Evolutionary conservation across 1,140 invertebrate species (phyloP).

Genomic region (Neoseiulus cucumeris): DNA sequence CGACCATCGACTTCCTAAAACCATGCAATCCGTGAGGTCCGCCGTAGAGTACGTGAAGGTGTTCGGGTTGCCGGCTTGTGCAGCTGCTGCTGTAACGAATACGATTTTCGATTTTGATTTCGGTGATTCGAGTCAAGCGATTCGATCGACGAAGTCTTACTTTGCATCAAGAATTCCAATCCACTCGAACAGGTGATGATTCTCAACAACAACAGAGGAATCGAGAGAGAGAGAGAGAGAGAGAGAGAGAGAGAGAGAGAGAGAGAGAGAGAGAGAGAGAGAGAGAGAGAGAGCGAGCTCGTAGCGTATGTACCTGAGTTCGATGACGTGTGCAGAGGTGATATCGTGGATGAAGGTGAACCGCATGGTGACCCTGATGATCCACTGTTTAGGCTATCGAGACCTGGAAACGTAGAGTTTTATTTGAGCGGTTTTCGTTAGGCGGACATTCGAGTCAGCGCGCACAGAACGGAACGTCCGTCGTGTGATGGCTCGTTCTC

Average conservation of each 20-base stretch:
- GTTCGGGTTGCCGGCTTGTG: neutral
- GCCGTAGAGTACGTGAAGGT: slow-evolving; percentile 1
- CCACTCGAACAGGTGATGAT: too few relatives aligned
- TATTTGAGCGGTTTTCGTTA: neutral
- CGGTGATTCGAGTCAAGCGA: too few relatives aligned
- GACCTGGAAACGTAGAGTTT: neutral
- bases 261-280: too few relatives aligned
- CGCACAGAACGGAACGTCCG: neutral
- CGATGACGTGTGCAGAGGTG: neutral
- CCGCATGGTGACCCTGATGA: slow-evolving; percentile 7
- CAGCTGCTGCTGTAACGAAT: neutral
- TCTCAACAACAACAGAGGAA: too few relatives aligned
- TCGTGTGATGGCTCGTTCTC: neutral
- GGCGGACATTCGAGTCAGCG: neutral
- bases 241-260: too few relatives aligned
- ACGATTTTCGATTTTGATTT: too few relatives aligned
- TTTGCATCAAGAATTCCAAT: too few relatives aligned
- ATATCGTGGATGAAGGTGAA: slow-evolving; percentile 3
- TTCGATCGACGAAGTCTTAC: too few relatives aligned
- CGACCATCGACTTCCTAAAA: neutral
- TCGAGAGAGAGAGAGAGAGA: too few relatives aligned
- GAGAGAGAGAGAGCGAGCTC: too few relatives aligned
- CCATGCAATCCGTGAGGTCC: neutral
- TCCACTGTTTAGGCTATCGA: slow-evolving; percentile 3
- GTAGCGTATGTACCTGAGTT: neutral